Base-by-base conservation (phyloP, 2,888 invertebrate species). In the Sinodicranocentrus sp. region DNA sequence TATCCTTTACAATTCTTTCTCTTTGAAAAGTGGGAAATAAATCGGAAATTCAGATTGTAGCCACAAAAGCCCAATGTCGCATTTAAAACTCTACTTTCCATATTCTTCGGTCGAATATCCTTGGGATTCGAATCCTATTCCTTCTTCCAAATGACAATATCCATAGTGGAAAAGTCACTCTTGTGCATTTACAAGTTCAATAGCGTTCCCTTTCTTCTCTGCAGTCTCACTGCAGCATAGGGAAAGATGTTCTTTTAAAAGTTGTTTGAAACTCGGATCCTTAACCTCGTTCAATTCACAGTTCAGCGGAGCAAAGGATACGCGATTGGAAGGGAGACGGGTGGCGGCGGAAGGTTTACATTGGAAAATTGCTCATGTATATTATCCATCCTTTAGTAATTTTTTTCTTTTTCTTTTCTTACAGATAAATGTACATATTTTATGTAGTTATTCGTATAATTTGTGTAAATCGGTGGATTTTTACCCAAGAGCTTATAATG, bases 231-330 rank as follows among this genome's bases (percentile, higher is more conserved):
- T 48, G 48, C 48, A n/a, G 13, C 48, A 3, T n/a, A 10, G n/a
- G 13, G 13, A 39, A 39, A 39, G 39, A 39, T n/a, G n/a, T 48
- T 8, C 48, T 48, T 48, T 48, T 48, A 48, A 48, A 48, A 48
- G 15, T 48, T 57, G 23, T n/a, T n/a, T n/a, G n/a, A n/a, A n/a
- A 17, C 13, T 70, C 70, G 26, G 26, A 17, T 52, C 25, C 70
- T 70, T 70, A 70, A 70, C 70, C 70, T 67, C 70, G 52, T n/a
- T 70, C 70, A 70, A 70, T 52, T 70, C 70, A 70, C 52, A 70
- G 70, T 52, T 70, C 52, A 70, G 15, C 21, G 70, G 70, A 70
- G 70, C 48, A 52, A n/a, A 21, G 19, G 43, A 43, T 5, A 57
- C 21, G 43, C 43, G 67, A 67, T 67, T 67, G 19, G 67, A 43